These are phyloP conservation scores for Hypotaenidia philippensis DNA, from an alignment of 2,797 vertebrate species.

Conservation along the genomic window DNA sequence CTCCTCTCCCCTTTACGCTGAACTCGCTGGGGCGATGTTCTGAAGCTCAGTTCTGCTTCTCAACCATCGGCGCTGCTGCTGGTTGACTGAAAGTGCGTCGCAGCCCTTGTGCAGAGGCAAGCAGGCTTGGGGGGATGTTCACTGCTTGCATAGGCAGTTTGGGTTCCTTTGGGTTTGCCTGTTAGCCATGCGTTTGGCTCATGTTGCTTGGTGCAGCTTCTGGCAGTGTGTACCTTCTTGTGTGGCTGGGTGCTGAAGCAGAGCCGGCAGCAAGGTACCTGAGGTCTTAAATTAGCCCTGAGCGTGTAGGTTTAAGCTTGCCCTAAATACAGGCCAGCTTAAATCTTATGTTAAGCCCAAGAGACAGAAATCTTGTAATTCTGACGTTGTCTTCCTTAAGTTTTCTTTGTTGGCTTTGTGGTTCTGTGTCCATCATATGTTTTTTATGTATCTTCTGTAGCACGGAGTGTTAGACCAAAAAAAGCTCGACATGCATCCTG, in stretches of 20 bases:
- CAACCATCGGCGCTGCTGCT: not conserved
- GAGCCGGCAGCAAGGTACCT: not conserved
- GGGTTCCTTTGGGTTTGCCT: not conserved
- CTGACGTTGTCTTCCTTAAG: not conserved
- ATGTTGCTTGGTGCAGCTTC: not conserved
- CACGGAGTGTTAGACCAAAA: not conserved
- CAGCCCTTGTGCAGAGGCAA: not conserved
- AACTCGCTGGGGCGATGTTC: not conserved
- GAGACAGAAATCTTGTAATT: not conserved
- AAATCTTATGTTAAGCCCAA: not conserved
- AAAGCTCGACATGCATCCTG: not conserved
- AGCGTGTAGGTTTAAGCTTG: not conserved
- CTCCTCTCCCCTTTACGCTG: not conserved
- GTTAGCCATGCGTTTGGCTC: not conserved
- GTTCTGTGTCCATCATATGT: rapidly evolving
- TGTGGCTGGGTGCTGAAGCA: not conserved
- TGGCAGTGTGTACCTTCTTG: not conserved
- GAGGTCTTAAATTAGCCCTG: not conserved
- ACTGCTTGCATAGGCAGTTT: not conserved
- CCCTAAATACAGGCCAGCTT: not conserved
- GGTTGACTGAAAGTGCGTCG: not conserved
- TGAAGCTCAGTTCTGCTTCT: not conserved
- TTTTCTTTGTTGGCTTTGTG: not conserved
- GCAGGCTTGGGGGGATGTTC: not conserved
- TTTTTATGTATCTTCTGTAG: not conserved